Evolutionary conservation across 2,113 vertebrate species (phyloP).

Genomic region (Bubo bubo): DNA sequence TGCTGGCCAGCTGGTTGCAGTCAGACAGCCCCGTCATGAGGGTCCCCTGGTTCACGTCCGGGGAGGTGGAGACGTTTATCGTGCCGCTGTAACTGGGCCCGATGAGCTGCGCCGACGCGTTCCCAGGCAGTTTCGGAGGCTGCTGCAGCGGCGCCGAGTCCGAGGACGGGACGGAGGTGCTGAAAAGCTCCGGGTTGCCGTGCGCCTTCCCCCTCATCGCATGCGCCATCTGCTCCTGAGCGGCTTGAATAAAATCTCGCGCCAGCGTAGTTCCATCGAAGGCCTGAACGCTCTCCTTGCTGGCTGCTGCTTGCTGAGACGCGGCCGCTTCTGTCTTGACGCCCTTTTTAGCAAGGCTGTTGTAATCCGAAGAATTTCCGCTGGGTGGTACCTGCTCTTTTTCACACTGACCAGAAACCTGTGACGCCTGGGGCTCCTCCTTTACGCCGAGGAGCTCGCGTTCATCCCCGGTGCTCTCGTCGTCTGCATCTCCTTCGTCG

Average conservation of each 20-base stretch:
- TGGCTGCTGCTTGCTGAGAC: constrained; percentile 36
- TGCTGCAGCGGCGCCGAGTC: constrained; percentile 61
- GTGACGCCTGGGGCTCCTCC: constrained; percentile 62
- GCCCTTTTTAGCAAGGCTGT: constrained; percentile 10
- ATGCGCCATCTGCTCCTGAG: constrained; percentile 79
- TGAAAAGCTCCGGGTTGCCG: constrained; percentile 76
- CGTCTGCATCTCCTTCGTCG: constrained; percentile 62
- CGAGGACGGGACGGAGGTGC: background rate
- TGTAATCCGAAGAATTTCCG: background rate
- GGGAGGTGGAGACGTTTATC: constrained; percentile 89
- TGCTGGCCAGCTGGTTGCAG: constrained; percentile 72
- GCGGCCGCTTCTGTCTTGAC: constrained; percentile 69
- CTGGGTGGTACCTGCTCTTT: background rate
- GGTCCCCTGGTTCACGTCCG: constrained; percentile 74
- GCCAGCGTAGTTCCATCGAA: constrained; percentile 65
- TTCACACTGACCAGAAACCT: background rate
- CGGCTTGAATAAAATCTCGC: constrained; percentile 80
- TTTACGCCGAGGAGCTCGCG: constrained; percentile 25
- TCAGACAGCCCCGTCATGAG: constrained; percentile 53
- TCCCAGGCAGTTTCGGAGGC: constrained; percentile 74
- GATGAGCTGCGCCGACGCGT: constrained; percentile 62
- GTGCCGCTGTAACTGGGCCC: constrained; percentile 87
- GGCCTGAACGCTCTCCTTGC: constrained; percentile 37
- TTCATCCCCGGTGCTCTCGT: constrained; percentile 56
- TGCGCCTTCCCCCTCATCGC: constrained; percentile 73